Conservation (phyloP, 2,797 vertebrate genomes). For the Gila robusta region DNA sequence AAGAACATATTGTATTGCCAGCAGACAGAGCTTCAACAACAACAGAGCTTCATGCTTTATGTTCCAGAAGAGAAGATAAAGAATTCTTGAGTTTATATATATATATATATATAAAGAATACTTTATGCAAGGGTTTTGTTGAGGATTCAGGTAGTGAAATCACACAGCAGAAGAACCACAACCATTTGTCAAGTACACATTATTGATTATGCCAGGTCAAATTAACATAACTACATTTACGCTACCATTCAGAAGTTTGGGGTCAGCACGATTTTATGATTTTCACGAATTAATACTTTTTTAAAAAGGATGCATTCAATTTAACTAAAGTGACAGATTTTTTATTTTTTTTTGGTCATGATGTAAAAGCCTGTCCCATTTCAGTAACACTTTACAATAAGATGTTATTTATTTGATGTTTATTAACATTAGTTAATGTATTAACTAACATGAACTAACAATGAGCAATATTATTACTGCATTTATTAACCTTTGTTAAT, state of each 20-base stretch:
- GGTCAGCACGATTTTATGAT: not conserved
- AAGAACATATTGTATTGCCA: conserved; percentile 64
- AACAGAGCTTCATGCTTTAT: conserved; percentile 26
- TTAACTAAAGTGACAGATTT: not conserved
- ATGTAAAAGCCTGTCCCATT: not conserved
- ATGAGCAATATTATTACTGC: not conserved
- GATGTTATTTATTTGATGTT: not conserved
- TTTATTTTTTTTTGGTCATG: not conserved
- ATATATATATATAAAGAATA: not conserved
- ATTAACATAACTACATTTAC: not conserved
- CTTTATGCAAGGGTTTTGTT: conserved; percentile 4
- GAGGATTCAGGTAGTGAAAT: conserved; percentile 6
- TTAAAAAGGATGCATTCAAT: not conserved
- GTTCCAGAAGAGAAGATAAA: conserved; percentile 25
- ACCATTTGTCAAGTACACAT: not conserved
- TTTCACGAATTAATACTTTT: not conserved
- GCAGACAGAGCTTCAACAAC: conserved; percentile 14
- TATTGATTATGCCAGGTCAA: not conserved
- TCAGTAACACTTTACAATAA: not conserved
- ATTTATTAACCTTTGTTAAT: too few relatives aligned
- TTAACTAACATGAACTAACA: not conserved
- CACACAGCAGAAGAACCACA: not conserved
- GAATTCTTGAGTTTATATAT: not conserved
- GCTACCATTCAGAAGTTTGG: not conserved
- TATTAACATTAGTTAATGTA: not conserved